Evolutionary conservation across 2,797 vertebrate species (phyloP).

Genomic region (Chelon labrosus): DNA sequence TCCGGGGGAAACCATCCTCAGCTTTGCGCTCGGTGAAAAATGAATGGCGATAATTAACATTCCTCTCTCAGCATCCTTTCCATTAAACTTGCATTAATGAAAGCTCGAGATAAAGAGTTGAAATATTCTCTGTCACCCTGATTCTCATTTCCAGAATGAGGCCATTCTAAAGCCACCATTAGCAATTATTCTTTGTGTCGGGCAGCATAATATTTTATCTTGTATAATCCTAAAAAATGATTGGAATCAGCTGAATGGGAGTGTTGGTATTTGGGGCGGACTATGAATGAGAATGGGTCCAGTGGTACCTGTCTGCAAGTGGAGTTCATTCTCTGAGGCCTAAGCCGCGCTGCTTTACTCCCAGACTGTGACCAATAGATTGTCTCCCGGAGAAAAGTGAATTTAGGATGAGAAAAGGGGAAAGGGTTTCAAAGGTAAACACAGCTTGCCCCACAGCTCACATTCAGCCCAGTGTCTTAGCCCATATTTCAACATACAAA

Average conservation of each 20-base stretch:
- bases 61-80: conserved; percentile 79
- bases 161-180: conserved; percentile 75
- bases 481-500: neutral
- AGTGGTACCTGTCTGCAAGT: conserved; percentile 33
- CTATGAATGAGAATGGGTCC: conserved; percentile 45
- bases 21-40: conserved; percentile 59
- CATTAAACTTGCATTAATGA: conserved; percentile 84
- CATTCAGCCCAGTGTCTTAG: conserved; percentile 20
- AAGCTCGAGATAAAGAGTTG: conserved; percentile 83
- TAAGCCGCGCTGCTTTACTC: conserved; percentile 34
- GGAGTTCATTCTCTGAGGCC: conserved; percentile 39
- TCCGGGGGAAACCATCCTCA: conserved; percentile 42
- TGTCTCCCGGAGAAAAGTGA: conserved; percentile 63
- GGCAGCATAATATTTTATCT: conserved; percentile 74
- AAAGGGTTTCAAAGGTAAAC: conserved; percentile 58
- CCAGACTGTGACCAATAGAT: conserved; percentile 75
- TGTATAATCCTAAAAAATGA: conserved; percentile 70
- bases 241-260: conserved; percentile 59
- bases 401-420: conserved; percentile 52
- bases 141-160: conserved; percentile 79
- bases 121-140: conserved; percentile 77
- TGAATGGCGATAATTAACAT: conserved; percentile 82
- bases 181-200: conserved; percentile 76
- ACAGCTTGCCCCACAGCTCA: conserved; percentile 9
- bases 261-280: conserved; percentile 37